Evolutionary conservation across 1,140 invertebrate genomes (phyloP).

Genomic region (Listronotus oregonensis): DNA sequence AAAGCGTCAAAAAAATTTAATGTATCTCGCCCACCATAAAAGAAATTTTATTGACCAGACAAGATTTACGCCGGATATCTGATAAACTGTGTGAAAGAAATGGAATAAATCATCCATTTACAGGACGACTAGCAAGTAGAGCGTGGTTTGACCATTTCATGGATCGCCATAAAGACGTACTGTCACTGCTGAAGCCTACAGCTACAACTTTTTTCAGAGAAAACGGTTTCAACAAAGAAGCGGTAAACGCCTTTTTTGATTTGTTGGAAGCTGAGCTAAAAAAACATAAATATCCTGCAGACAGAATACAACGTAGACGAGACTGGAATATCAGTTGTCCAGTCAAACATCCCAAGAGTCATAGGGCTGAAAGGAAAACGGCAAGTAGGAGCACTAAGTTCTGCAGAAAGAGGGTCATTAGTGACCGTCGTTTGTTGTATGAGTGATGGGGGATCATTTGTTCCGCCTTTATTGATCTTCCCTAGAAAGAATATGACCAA

Average conservation of each 20-base stretch:
- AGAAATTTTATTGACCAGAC: too few relatives aligned
- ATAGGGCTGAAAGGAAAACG: too few relatives aligned
- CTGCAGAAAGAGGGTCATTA: too few relatives aligned
- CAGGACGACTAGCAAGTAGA: not conserved
- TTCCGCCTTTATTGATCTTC: slow-evolving; percentile 58
- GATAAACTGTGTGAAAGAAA: too few relatives aligned
- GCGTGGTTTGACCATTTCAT: not conserved
- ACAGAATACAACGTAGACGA: not conserved
- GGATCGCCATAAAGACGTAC: not conserved
- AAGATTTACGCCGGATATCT: too few relatives aligned
- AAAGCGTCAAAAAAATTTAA: too few relatives aligned
- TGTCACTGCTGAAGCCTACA: not conserved
- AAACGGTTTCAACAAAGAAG: not conserved
- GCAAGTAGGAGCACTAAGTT: too few relatives aligned
- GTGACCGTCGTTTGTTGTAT: slow-evolving; percentile 47
- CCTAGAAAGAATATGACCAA: slow-evolving; percentile 48
- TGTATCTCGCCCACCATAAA: too few relatives aligned
- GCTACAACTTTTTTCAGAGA: not conserved
- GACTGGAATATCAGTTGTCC: not conserved
- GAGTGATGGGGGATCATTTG: slow-evolving; percentile 52
- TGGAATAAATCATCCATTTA: too few relatives aligned
- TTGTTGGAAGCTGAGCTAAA: too few relatives aligned
- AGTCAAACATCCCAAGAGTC: not conserved
- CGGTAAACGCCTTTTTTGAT: not conserved
- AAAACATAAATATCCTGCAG: not conserved